Evolutionary conservation across 2,797 vertebrate species (phyloP).

Genomic region (Lithobates sylvaticus): DNA sequence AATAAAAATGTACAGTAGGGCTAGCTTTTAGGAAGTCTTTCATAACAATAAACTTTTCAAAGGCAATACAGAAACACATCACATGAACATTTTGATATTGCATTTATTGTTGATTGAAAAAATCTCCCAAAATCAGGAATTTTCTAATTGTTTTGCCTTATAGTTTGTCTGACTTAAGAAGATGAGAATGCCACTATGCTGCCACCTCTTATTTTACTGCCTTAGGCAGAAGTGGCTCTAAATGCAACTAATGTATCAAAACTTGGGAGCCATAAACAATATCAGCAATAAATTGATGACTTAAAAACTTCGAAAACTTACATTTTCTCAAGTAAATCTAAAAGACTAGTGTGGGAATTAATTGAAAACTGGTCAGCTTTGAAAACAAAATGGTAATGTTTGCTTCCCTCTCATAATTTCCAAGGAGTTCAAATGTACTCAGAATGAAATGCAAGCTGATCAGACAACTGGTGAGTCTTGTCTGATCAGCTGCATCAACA

Average conservation of each 20-base stretch:
- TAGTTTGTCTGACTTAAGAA: too few species aligned
- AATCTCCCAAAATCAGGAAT: too few species aligned
- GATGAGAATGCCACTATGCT: neutral
- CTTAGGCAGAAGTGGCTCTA: neutral
- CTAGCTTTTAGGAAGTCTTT: neutral
- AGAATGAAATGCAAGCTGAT: neutral
- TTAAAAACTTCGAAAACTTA: neutral
- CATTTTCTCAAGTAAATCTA: too few species aligned
- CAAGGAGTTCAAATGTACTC: neutral
- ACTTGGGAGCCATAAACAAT: neutral
- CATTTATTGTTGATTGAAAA: too few species aligned
- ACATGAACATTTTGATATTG: too few species aligned
- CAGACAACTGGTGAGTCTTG: neutral
- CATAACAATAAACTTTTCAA: too few species aligned
- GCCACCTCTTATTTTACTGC: neutral
- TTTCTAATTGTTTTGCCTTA: too few species aligned
- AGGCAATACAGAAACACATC: too few species aligned
- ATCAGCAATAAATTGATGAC: neutral
- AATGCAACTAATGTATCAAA: neutral
- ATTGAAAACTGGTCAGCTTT: neutral
- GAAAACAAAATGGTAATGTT: neutral
- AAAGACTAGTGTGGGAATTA: neutral
- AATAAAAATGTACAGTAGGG: neutral
- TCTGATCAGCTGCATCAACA: neutral
- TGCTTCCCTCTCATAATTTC: neutral